A percentile compares a stretch with the other conserved stretches of the same genome.
phyloP scores from a whole-genome alignment of 2,888 invertebrate species.

The Pheosia tremula region DNA sequence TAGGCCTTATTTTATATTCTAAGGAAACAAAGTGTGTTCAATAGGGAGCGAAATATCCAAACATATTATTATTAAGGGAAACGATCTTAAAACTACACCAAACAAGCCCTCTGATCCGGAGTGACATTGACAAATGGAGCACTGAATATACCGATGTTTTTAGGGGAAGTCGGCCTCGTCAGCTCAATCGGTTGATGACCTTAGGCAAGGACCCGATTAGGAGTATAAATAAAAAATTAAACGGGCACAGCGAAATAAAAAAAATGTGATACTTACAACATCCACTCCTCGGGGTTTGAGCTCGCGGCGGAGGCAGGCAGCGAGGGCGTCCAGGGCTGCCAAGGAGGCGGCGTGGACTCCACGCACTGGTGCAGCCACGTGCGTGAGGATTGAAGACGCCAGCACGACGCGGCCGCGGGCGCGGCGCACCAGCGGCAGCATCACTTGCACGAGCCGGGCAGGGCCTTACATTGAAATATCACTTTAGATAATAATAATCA shows the following conservation, averaged over 20 bases:
- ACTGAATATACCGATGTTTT: background rate
- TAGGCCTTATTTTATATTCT: too few relatives aligned
- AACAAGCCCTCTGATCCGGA: background rate
- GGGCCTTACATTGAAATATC: conserved; percentile 72
- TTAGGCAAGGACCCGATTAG: background rate
- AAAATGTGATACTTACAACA: conserved; percentile 74
- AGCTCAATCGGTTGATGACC: background rate
- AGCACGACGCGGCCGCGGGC: conserved; percentile 92
- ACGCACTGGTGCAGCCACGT: conserved; percentile 91
- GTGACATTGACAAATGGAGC: background rate
- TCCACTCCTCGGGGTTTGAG: conserved; percentile 92
- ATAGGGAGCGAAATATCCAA: background rate
- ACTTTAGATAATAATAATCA: too few relatives aligned
- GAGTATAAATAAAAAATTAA: too few relatives aligned
- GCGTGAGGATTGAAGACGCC: conserved; percentile 91
- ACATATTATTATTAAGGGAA: background rate
- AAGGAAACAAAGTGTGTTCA: too few relatives aligned
- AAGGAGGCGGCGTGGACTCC: conserved; percentile 92
- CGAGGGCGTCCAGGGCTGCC: conserved; percentile 92
- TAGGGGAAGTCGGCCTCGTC: conserved; percentile 1
- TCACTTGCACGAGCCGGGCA: conserved; percentile 89
- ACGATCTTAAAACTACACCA: background rate
- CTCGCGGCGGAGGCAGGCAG: conserved; percentile 91
- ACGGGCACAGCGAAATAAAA: too few relatives aligned
- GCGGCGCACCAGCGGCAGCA: conserved; percentile 91